phyloP scores from a whole-genome alignment of 1,140 invertebrate species.

The Drosophila serrata region DNA sequence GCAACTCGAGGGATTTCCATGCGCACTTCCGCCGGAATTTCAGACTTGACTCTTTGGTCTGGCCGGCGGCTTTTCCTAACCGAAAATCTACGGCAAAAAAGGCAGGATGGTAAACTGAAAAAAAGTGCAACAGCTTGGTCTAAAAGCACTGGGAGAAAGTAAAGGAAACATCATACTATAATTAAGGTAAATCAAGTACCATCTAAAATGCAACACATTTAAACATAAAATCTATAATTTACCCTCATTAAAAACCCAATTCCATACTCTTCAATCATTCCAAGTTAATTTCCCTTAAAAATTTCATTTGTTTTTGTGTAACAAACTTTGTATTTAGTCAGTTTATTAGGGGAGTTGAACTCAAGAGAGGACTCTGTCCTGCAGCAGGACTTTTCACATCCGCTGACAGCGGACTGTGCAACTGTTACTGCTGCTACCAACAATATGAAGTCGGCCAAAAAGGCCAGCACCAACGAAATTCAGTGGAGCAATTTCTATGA shows the following conservation, averaged over 20 bases:
- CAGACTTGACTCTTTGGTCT: constrained; percentile 69
- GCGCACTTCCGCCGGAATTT: constrained; percentile 78
- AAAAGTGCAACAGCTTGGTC: constrained; percentile 75
- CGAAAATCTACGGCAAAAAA: constrained; percentile 19
- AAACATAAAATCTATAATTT: too few relatives aligned
- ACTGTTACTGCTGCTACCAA: constrained; percentile 19
- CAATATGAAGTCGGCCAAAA: constrained; percentile 66
- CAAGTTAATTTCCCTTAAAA: not conserved
- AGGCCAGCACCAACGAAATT: constrained; percentile 83
- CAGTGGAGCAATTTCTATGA: constrained; percentile 85
- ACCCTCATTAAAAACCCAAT: not conserved
- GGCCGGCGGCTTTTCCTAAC: constrained; percentile 58
- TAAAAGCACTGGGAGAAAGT: not conserved
- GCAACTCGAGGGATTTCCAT: constrained; percentile 50
- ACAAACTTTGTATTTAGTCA: constrained; percentile 44
- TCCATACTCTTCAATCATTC: not conserved
- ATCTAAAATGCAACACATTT: too few relatives aligned
- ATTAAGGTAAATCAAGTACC: too few relatives aligned
- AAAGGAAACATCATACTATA: too few relatives aligned
- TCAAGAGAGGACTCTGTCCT: constrained; percentile 51
- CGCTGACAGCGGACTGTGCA: constrained; percentile 52
- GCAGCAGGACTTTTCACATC: constrained; percentile 77
- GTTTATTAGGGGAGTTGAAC: constrained; percentile 60
- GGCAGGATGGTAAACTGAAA: constrained; percentile 16
- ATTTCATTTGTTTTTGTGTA: constrained; percentile 27